Evolutionary conservation across 2,113 vertebrate species (phyloP).

Genomic region (Oncorhynchus nerka): DNA sequence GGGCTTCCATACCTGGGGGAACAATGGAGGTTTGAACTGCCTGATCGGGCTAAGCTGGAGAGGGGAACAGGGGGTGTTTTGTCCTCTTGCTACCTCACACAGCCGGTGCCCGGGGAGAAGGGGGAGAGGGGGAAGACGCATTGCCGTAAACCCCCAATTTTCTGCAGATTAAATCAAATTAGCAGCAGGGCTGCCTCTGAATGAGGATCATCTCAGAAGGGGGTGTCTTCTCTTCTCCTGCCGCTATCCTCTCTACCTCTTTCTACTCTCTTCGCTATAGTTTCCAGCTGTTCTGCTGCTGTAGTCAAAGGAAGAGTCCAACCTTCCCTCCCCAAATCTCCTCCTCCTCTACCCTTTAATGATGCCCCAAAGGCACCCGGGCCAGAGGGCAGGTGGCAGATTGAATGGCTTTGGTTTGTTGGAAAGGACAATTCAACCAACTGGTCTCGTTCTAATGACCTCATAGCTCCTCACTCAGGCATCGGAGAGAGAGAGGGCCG

Average conservation of each 20-base stretch:
- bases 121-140: conserved; percentile 25
- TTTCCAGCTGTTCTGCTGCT: conserved; percentile 58
- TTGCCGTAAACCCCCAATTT: conserved; percentile 56
- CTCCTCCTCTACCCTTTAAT: conserved; percentile 53
- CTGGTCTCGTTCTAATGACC: conserved; percentile 21
- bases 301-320: conserved; percentile 44
- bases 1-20: conserved; percentile 63
- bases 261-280: conserved; percentile 38
- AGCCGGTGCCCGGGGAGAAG: conserved; percentile 38
- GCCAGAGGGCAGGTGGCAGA: conserved; percentile 61
- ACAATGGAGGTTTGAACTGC: conserved; percentile 53
- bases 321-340: conserved; percentile 40
- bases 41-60: conserved; percentile 39
- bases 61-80: conserved; percentile 37
- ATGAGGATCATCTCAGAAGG: conserved; percentile 49
- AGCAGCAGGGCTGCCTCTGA: conserved; percentile 55
- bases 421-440: conserved; percentile 22
- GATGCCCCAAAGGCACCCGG: conserved; percentile 64
- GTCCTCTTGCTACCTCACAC: conserved; percentile 43
- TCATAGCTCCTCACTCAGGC: conserved; percentile 22
- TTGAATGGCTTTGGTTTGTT: conserved; percentile 42
- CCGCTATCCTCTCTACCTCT: conserved; percentile 26
- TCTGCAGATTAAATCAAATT: conserved; percentile 73
- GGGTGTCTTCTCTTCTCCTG: conserved; percentile 40
- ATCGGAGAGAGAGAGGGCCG: not conserved